phyloP scores from a whole-genome alignment of 2,888 invertebrate genomes.

The Leptarthrus brevirostris region DNA sequence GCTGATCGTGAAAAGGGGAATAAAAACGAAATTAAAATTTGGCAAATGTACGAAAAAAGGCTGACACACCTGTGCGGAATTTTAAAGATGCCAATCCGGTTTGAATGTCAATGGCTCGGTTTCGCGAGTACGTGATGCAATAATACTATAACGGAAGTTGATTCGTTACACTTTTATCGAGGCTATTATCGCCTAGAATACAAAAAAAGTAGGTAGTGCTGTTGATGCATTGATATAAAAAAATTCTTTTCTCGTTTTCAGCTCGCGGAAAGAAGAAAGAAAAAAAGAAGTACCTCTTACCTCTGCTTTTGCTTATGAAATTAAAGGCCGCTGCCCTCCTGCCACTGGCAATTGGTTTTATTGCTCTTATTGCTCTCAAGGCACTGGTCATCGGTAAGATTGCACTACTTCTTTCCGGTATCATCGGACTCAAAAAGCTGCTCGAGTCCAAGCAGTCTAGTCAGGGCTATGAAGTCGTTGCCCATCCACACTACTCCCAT shows the following conservation, averaged over 20 bases:
- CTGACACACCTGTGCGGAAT: background rate
- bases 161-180: constrained; percentile 10
- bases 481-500: constrained; percentile 75
- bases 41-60: constrained; percentile 5
- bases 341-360: constrained; percentile 79
- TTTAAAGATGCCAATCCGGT: background rate
- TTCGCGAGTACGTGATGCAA: constrained; percentile 17
- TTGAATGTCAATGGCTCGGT: constrained; percentile 20
- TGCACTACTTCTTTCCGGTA: constrained; percentile 79
- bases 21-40: constrained; percentile 7
- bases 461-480: constrained; percentile 82
- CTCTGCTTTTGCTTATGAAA: constrained; percentile 80
- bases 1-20: background rate
- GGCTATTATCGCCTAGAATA: constrained; percentile 12
- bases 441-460: constrained; percentile 76
- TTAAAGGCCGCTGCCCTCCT: constrained; percentile 83
- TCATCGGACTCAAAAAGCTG: constrained; percentile 80
- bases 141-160: constrained; percentile 10
- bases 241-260: constrained; percentile 63
- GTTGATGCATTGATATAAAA: constrained; percentile 8
- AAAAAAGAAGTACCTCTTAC: constrained; percentile 80
- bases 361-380: constrained; percentile 85
- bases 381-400: constrained; percentile 86
- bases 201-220: constrained; percentile 26
- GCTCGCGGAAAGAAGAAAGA: constrained; percentile 84